phyloP scores from a whole-genome alignment of 2,888 invertebrate genomes.

The Rambutsinella grinnellia region DNA sequence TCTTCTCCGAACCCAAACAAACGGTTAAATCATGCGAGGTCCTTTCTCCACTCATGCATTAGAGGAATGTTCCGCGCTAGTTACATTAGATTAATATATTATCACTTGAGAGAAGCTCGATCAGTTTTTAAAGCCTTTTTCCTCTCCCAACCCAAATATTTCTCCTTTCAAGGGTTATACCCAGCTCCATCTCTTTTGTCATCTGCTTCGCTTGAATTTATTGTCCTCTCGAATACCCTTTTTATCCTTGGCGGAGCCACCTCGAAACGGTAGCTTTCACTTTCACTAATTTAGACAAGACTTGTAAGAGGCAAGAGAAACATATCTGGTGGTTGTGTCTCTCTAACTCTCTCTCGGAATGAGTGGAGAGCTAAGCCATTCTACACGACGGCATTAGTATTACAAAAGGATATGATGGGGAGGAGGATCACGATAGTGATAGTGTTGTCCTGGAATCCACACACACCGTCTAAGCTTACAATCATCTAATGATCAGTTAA shows the following conservation, averaged over 20 bases:
- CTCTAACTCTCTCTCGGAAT: neutral
- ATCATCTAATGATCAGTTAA: slow-evolving; percentile 36
- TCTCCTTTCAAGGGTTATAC: too few relatives aligned
- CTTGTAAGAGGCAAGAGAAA: neutral
- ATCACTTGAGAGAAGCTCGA: slow-evolving; percentile 47
- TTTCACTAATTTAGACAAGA: neutral
- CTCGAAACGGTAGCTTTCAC: slow-evolving; percentile 8
- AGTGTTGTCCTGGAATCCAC: neutral
- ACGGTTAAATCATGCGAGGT: too few relatives aligned
- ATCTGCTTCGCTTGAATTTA: slow-evolving; percentile 40
- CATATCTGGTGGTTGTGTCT: neutral
- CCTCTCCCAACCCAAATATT: neutral
- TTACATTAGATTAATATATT: slow-evolving; percentile 54
- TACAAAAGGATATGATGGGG: neutral
- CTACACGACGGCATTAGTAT: neutral
- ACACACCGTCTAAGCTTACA: neutral
- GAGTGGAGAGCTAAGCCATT: neutral
- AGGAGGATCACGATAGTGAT: neutral
- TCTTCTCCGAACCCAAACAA: too few relatives aligned
- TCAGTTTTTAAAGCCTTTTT: slow-evolving; percentile 50
- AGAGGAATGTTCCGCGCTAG: slow-evolving; percentile 29
- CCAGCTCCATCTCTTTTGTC: slow-evolving; percentile 29
- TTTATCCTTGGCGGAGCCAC: neutral
- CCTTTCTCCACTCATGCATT: neutral
- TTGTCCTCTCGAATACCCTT: slow-evolving; percentile 39